A percentile compares a stretch with the other conserved stretches of the same genome.
Evolutionary conservation across 1,140 invertebrate species (phyloP).

Genomic region (Meloidogyne hapla): DNA sequence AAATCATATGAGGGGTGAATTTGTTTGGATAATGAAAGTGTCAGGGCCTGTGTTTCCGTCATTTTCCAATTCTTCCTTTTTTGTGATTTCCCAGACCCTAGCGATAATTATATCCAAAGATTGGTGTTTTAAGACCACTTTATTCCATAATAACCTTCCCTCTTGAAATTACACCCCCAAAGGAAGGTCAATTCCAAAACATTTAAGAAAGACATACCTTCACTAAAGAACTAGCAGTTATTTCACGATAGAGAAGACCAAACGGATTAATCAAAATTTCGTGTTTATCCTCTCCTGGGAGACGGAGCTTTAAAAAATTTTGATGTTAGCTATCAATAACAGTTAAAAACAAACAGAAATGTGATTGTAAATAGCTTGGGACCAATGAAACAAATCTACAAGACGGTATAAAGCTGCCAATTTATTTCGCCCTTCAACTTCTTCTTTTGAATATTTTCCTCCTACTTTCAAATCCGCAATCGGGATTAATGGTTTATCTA

Average conservation of each 20-base stretch:
- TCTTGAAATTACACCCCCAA: too few relatives aligned
- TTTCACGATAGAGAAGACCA: constrained; percentile 90
- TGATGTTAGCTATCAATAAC: constrained; percentile 46
- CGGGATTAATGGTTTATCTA: constrained; percentile 74
- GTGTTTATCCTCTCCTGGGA: constrained; percentile 32
- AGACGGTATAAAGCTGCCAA: constrained; percentile 90
- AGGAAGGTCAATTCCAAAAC: too few relatives aligned
- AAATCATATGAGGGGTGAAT: too few relatives aligned
- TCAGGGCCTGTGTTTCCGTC: too few relatives aligned
- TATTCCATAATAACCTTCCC: too few relatives aligned
- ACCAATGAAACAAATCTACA: constrained; percentile 93
- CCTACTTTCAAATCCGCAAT: constrained; percentile 96
- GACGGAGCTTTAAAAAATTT: constrained; percentile 17
- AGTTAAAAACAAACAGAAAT: constrained; percentile 70
- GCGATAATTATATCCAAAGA: too few relatives aligned
- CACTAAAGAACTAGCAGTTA: constrained; percentile 86
- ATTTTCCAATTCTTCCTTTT: too few relatives aligned
- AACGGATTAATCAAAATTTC: constrained; percentile 95
- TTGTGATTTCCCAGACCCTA: too few relatives aligned
- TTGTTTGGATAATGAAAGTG: too few relatives aligned
- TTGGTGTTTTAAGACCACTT: too few relatives aligned
- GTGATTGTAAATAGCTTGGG: constrained; percentile 78
- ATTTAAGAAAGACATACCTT: constrained; percentile 67
- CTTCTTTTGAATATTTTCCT: constrained; percentile 89
- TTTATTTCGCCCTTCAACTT: constrained; percentile 92